Evolutionary conservation across 2,888 invertebrate genomes (phyloP).

Genomic region (Macropis europaea): DNA sequence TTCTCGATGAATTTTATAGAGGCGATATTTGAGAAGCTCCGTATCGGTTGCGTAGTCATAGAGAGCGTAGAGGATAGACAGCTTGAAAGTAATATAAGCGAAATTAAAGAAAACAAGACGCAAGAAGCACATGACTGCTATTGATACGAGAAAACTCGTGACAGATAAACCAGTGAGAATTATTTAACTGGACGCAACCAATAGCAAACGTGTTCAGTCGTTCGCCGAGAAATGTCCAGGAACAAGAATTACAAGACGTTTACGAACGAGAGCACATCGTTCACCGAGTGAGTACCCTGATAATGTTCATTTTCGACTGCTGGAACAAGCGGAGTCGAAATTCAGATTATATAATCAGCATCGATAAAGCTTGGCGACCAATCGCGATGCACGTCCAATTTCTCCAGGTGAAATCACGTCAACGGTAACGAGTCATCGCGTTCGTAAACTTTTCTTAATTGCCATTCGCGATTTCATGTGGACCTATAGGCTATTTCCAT

Average conservation of each 20-base stretch:
- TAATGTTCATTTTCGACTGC: not conserved
- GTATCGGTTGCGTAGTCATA: too few relatives aligned
- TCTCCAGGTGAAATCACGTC: too few relatives aligned
- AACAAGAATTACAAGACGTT: conserved; percentile 71
- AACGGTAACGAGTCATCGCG: too few relatives aligned
- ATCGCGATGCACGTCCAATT: too few relatives aligned
- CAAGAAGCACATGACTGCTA: conserved; percentile 68
- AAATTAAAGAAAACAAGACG: conserved; percentile 61
- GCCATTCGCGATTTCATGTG: too few relatives aligned
- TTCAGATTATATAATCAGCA: too few relatives aligned
- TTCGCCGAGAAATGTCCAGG: conserved; percentile 61
- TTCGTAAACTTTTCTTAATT: too few relatives aligned
- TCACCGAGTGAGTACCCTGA: conserved; percentile 59
- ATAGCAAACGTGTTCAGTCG: conserved; percentile 60
- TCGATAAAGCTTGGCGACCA: too few relatives aligned
- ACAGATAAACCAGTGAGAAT: conserved; percentile 69
- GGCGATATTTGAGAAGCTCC: too few relatives aligned
- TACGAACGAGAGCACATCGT: conserved; percentile 12
- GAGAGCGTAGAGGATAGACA: not conserved
- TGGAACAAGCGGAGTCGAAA: too few relatives aligned
- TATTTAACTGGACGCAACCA: conserved; percentile 65
- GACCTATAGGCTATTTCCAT: too few relatives aligned
- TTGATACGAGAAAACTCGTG: conserved; percentile 72
- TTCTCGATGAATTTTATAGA: too few relatives aligned
- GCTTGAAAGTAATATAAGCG: conserved; percentile 45